Percentiles rank a stretch among this genome's conserved stretches.
These are phyloP conservation scores for Isichthys henryi DNA, from an alignment of 2,113 vertebrate species.

Conservation along the genomic window DNA sequence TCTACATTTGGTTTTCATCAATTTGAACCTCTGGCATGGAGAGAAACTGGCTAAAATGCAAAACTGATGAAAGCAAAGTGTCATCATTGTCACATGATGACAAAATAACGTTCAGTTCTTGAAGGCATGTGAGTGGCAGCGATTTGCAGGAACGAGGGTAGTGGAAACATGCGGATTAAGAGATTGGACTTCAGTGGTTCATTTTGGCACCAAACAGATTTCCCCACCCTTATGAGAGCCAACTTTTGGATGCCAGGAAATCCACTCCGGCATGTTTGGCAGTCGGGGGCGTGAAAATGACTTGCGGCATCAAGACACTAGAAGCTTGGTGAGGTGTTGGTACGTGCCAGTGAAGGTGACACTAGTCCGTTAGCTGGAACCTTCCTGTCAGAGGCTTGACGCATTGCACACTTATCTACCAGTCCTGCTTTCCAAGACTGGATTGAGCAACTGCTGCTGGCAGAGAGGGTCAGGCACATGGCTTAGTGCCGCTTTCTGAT, in stretches of 20 bases:
- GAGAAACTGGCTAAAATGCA: constrained; percentile 5
- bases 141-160: constrained; percentile 17
- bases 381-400: background rate
- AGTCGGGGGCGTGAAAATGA: background rate
- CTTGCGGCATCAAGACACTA: background rate
- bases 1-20: background rate
- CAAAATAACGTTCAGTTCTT: background rate
- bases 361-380: background rate
- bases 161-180: background rate
- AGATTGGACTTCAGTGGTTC: constrained; percentile 11
- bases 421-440: background rate
- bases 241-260: background rate
- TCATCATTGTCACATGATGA: background rate
- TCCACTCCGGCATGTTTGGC: background rate
- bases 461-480: background rate
- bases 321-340: background rate
- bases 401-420: background rate
- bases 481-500: background rate
- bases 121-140: constrained; percentile 27
- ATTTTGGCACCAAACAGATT: background rate
- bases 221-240: background rate
- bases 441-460: background rate
- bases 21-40: background rate
- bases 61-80: background rate
- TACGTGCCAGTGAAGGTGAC: background rate